Conservation (phyloP, 2,113 vertebrate genomes). For the Thalassarche chlororhynchos region DNA sequence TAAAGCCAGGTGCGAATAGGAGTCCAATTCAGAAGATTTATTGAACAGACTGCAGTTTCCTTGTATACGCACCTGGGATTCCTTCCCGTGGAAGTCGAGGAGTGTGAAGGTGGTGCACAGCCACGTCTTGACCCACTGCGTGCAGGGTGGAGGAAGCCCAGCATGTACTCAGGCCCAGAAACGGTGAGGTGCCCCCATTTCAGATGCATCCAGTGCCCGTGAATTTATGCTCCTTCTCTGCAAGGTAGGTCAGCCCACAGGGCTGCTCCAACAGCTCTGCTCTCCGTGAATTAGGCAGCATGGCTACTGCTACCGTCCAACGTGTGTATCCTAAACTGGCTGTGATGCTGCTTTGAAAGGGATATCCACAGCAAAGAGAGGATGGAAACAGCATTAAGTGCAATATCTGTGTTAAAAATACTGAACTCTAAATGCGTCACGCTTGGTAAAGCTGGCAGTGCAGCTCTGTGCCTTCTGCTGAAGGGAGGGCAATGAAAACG, state of each 20-base stretch:
- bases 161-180: neutral
- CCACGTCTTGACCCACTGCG: fast-evolving
- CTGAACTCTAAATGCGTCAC: too few species aligned
- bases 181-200: neutral
- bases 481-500: neutral
- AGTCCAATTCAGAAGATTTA: neutral
- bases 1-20: neutral
- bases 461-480: neutral
- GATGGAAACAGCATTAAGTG: neutral
- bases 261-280: neutral
- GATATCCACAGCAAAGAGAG: neutral
- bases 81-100: fast-evolving
- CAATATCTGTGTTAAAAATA: neutral
- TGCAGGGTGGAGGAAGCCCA: neutral
- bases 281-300: neutral
- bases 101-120: neutral
- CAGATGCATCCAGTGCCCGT: too few species aligned
- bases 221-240: neutral
- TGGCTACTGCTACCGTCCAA: neutral
- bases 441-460: neutral
- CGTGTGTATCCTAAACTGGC: neutral
- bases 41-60: neutral
- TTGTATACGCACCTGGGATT: neutral
- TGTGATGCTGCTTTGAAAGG: neutral
- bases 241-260: neutral